phyloP scores from a whole-genome alignment of 2,888 invertebrate genomes.

The Esperia sulphurella region DNA sequence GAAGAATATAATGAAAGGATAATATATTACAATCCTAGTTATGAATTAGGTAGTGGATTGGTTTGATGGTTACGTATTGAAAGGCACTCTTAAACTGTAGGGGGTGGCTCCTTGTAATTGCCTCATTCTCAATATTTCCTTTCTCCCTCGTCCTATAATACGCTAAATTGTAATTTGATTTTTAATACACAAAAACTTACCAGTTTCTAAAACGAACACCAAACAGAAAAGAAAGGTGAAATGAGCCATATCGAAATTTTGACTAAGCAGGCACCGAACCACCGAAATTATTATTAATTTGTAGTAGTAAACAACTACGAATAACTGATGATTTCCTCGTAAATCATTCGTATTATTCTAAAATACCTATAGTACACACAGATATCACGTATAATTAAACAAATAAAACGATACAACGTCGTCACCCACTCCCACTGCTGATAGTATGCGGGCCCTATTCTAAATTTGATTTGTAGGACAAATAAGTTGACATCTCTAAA shows the following conservation, averaged over 20 bases:
- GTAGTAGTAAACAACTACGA: neutral
- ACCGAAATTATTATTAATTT: neutral
- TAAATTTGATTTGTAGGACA: too few species aligned
- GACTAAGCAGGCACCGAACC: neutral
- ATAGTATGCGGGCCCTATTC: neutral
- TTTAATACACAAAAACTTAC: conserved; percentile 19
- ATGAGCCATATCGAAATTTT: conserved; percentile 37
- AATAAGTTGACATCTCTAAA: too few species aligned
- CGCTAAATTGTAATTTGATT: too few species aligned
- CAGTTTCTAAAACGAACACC: conserved; percentile 39
- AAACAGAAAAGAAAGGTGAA: conserved; percentile 39
- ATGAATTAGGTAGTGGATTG: too few species aligned
- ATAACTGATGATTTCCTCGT: neutral
- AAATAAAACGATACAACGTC: neutral
- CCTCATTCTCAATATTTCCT: too few species aligned
- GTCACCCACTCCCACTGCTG: neutral
- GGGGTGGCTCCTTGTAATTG: too few species aligned
- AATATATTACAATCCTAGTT: too few species aligned
- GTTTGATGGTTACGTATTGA: too few species aligned
- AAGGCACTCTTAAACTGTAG: too few species aligned
- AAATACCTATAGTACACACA: neutral
- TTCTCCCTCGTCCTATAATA: too few species aligned
- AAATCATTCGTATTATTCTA: neutral
- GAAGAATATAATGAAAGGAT: too few species aligned
- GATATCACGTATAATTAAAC: neutral